A percentile compares a stretch with the other conserved stretches of the same genome.
phyloP scores from a whole-genome alignment of 2,888 invertebrate genomes.

The Agrotis puta region DNA sequence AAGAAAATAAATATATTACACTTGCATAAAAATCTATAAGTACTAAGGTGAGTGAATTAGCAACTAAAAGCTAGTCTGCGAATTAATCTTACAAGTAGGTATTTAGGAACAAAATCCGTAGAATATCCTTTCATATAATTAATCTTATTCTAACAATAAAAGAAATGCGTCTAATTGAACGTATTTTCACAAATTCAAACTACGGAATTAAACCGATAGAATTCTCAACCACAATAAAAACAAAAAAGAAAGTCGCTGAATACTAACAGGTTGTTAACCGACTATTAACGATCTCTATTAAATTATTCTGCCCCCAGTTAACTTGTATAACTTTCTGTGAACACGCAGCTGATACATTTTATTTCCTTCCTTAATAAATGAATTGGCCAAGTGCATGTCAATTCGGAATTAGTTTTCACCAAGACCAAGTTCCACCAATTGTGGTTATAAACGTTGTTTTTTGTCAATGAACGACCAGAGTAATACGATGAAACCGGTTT shows the following conservation, averaged over 20 bases:
- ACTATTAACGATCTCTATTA: constrained; percentile 56
- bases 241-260: constrained; percentile 40
- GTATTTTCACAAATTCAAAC: not conserved
- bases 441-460: constrained; percentile 25
- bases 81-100: too few relatives aligned
- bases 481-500: not conserved
- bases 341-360: constrained; percentile 57
- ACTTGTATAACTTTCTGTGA: constrained; percentile 49
- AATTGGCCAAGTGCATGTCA: constrained; percentile 56
- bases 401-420: constrained; percentile 47
- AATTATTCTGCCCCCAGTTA: constrained; percentile 49
- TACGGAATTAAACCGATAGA: not conserved
- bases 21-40: too few relatives aligned
- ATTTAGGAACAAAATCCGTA: too few relatives aligned
- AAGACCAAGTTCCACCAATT: constrained; percentile 48
- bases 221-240: constrained; percentile 26
- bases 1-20: too few relatives aligned
- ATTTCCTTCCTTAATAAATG: constrained; percentile 48
- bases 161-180: not conserved
- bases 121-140: too few relatives aligned
- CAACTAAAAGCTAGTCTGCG: too few relatives aligned
- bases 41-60: too few relatives aligned
- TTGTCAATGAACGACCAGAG: not conserved
- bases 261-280: constrained; percentile 50
- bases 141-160: too few relatives aligned